Conservation (phyloP, 2,113 vertebrate species). For the Genyomyrus donnyi region DNA sequence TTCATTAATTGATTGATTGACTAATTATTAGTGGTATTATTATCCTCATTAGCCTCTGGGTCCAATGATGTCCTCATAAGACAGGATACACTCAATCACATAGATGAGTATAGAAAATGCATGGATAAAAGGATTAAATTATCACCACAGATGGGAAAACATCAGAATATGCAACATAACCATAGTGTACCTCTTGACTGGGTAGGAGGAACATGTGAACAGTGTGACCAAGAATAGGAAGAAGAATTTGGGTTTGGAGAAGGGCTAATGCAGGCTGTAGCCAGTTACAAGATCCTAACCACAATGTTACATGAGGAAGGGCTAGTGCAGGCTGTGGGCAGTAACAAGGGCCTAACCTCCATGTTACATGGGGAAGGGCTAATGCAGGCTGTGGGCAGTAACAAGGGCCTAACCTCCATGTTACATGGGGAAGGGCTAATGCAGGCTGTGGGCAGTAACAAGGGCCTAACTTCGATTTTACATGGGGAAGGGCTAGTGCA, state of each 20-base stretch:
- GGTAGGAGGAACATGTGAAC: not conserved
- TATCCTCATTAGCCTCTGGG: not conserved
- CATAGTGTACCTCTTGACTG: not conserved
- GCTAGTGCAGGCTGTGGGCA: not conserved
- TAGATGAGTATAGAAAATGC: not conserved
- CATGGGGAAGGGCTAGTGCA: no score
- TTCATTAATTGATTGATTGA: not conserved
- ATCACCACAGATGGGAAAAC: not conserved
- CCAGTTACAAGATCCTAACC: not conserved
- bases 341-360: not conserved
- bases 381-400: not conserved
- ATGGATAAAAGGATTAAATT: not conserved
- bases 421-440: not conserved
- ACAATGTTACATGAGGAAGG: not conserved
- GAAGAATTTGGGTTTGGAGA: not conserved
- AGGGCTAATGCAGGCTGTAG: not conserved
- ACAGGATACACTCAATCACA: not conserved
- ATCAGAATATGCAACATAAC: not conserved
- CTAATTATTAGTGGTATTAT: not conserved
- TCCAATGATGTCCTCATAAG: not conserved
- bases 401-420: not conserved
- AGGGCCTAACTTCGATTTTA: not conserved
- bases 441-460: not conserved
- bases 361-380: not conserved
- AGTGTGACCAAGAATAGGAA: not conserved